Conservation (phyloP, 2,113 vertebrate genomes). For the Benitochromis conjunctus region DNA sequence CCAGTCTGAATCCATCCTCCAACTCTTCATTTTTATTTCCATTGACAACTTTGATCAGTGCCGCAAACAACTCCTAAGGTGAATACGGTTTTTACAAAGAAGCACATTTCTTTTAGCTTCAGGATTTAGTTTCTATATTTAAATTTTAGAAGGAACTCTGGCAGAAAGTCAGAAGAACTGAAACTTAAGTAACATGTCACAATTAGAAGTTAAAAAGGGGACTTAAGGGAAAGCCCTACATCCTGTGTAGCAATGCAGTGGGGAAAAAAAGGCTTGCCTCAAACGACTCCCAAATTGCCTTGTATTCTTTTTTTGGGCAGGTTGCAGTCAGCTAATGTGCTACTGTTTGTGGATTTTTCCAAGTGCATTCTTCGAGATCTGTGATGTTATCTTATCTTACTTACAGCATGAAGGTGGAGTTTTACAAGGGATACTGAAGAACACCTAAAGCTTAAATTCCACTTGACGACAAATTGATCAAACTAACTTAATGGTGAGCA, state of each 20-base stretch:
- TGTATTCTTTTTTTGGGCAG: background rate
- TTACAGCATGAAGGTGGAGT: background rate
- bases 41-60: background rate
- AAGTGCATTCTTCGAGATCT: background rate
- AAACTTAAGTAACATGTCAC: background rate
- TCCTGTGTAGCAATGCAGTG: background rate
- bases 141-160: background rate
- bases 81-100: background rate
- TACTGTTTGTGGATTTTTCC: background rate
- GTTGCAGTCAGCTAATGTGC: background rate
- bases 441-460: background rate
- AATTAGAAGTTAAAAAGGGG: background rate
- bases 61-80: background rate
- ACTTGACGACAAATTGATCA: background rate
- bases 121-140: background rate
- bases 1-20: background rate
- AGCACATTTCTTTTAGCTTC: background rate
- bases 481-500: background rate
- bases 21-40: background rate
- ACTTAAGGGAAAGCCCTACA: background rate
- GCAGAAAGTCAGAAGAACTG: background rate
- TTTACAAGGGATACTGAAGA: background rate
- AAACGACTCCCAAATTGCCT: background rate
- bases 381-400: background rate
- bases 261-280: background rate